Conservation (phyloP, 1,140 invertebrate genomes). For the Ruditapes philippinarum region DNA sequence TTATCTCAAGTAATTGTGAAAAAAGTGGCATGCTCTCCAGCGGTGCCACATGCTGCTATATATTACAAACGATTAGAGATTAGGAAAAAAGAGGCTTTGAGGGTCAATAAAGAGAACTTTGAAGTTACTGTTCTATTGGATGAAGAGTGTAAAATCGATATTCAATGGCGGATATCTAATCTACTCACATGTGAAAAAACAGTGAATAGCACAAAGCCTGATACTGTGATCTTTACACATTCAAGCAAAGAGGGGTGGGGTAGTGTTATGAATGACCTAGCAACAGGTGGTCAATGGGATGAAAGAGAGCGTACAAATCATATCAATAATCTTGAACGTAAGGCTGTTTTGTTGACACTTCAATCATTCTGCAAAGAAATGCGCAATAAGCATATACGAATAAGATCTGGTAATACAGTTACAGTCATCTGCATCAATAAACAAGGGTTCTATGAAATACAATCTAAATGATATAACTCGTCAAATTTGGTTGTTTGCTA, state of each 20-base stretch:
- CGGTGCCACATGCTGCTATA: too few relatives aligned
- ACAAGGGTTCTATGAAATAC: background rate
- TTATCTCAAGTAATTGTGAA: conserved; percentile 42
- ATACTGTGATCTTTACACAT: background rate
- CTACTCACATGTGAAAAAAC: background rate
- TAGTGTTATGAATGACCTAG: background rate
- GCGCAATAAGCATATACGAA: too few relatives aligned
- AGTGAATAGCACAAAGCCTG: background rate
- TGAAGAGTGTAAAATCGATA: background rate
- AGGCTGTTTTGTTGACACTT: background rate
- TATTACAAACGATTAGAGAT: too few relatives aligned
- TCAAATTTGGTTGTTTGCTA: conserved; percentile 1
- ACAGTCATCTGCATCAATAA: background rate
- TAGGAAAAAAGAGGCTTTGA: conserved; percentile 57
- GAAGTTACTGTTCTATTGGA: conserved; percentile 28
- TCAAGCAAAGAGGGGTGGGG: background rate
- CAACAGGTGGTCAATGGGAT: conserved; percentile 29
- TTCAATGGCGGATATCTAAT: background rate
- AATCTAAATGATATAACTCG: background rate
- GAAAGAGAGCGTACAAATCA: background rate
- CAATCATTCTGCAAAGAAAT: background rate
- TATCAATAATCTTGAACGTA: background rate
- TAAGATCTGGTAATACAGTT: too few relatives aligned
- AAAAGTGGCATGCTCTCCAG: conserved; percentile 9
- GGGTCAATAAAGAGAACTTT: conserved; percentile 53